Conservation (phyloP, 2,888 invertebrate genomes). For the Stramonita haemastoma region DNA sequence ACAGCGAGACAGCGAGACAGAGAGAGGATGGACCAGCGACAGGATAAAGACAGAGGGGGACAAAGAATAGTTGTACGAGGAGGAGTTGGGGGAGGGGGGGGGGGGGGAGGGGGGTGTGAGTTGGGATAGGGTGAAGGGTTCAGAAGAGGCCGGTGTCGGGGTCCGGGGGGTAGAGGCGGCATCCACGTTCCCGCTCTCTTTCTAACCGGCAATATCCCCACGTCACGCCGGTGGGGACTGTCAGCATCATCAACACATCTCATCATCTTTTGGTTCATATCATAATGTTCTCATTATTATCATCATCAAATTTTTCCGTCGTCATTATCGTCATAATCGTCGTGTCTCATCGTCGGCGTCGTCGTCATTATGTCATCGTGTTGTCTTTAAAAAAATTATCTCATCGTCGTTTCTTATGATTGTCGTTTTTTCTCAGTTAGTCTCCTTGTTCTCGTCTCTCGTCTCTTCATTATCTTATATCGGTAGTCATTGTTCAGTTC, state of each 20-base stretch:
- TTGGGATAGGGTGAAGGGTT: not conserved
- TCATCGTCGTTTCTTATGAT: no score
- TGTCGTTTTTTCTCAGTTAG: no score
- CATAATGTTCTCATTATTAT: no score
- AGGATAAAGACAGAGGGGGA: no score
- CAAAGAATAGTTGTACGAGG: no score
- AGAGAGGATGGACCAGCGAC: no score
- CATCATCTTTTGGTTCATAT: no score
- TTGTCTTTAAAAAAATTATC: no score
- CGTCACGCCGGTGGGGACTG: slow-evolving; percentile 56
- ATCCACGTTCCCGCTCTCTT: slow-evolving; percentile 61
- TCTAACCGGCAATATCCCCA: slow-evolving; percentile 64
- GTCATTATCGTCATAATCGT: no score
- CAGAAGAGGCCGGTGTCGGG: slow-evolving; percentile 58
- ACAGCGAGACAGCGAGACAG: no score
- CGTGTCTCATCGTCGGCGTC: not conserved
- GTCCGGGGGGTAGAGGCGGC: slow-evolving; percentile 59
- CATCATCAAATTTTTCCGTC: no score
- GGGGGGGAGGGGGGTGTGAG: not conserved
- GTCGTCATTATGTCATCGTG: not conserved
- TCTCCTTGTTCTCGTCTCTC: not conserved
- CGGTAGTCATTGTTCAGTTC: no score
- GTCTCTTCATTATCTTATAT: not conserved
- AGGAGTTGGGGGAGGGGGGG: not conserved
- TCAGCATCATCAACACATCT: not conserved